Evolutionary conservation across 2,888 invertebrate genomes (phyloP).

Genomic region (Orthosia gracilis): DNA sequence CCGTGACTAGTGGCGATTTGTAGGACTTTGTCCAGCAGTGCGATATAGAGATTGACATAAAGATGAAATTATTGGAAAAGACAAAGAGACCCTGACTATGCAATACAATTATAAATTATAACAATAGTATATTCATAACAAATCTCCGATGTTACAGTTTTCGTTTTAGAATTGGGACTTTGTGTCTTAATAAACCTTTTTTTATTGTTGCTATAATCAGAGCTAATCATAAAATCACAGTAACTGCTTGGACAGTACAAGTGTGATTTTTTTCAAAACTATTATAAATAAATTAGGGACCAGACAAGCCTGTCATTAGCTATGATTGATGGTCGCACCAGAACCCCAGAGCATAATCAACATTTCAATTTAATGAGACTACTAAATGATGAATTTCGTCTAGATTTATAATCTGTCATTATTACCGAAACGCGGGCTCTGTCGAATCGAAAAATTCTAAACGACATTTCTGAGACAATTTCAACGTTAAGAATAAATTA

Average conservation of each 20-base stretch:
- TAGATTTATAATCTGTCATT: not conserved
- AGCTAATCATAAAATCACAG: not conserved
- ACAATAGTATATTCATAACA: too few species aligned
- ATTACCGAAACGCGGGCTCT: not conserved
- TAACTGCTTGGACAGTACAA: not conserved
- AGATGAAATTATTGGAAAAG: too few species aligned
- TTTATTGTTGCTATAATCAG: too few species aligned
- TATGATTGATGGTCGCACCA: conserved; percentile 17
- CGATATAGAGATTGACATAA: too few species aligned
- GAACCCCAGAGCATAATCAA: not conserved
- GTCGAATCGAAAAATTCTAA: not conserved
- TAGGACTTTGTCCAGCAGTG: too few species aligned
- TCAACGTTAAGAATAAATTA: not conserved
- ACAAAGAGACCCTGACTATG: too few species aligned
- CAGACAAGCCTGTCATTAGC: conserved; percentile 2
- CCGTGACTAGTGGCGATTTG: too few species aligned
- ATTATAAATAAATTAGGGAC: conserved; percentile 14
- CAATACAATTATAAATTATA: too few species aligned
- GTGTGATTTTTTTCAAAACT: not conserved
- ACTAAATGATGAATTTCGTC: conserved; percentile 13
- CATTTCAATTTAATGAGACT: conserved; percentile 15
- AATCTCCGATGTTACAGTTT: too few species aligned
- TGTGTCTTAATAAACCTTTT: too few species aligned
- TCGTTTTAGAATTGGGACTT: too few species aligned
- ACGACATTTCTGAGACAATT: not conserved